Conservation (phyloP, 1,140 invertebrate species). For the Lepidostoma basale region DNA sequence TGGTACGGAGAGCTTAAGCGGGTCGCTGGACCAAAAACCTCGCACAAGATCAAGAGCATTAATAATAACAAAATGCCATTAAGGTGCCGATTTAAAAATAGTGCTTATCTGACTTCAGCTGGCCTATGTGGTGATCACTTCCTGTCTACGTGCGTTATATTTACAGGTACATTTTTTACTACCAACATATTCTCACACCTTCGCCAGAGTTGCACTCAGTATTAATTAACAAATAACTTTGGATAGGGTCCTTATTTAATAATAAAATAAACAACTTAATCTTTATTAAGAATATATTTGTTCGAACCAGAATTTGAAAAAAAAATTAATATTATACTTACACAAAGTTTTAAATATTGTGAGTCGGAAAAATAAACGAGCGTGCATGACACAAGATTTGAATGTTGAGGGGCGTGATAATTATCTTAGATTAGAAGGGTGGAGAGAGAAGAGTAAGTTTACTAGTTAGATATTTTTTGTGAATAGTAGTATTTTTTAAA, state of each 20-base stretch:
- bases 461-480: no score
- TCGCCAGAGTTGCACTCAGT: neutral
- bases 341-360: neutral
- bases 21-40: constrained; percentile 12
- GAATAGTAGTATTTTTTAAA: no score
- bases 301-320: neutral
- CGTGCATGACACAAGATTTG: no score
- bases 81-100: constrained; percentile 23
- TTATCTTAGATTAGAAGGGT: no score
- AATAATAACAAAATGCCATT: neutral
- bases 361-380: neutral
- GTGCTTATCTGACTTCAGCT: neutral
- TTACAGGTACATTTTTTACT: neutral
- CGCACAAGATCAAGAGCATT: constrained; percentile 21
- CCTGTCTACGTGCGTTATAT: neutral
- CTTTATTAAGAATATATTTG: neutral
- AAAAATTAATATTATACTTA: neutral
- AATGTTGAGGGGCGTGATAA: no score
- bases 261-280: neutral
- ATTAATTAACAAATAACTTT: neutral
- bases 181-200: neutral
- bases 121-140: neutral
- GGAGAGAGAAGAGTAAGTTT: no score
- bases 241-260: neutral
- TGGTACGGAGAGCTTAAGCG: neutral